phyloP scores from a whole-genome alignment of 92 coral and sea anemone species.

The Palythoa caribaeorum region DNA sequence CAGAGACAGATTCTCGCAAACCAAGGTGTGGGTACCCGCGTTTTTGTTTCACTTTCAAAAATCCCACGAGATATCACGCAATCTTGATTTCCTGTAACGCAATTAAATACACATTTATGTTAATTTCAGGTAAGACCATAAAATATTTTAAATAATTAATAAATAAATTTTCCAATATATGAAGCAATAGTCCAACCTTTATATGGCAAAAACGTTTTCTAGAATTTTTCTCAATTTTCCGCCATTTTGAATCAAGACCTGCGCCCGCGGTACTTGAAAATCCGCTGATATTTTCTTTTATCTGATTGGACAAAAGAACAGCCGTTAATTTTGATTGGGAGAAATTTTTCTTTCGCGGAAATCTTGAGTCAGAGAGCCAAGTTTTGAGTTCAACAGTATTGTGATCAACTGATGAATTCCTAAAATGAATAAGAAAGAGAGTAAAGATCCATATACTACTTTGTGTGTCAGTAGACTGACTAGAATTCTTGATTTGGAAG shows the following conservation, averaged over 20 bases:
- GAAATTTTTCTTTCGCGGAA: slow-evolving; percentile 63
- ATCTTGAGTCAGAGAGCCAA: slow-evolving; percentile 22
- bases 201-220: too few species aligned
- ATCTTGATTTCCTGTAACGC: too few species aligned
- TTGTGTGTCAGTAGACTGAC: slow-evolving; percentile 87
- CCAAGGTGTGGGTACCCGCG: slow-evolving; percentile 9
- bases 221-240: not conserved
- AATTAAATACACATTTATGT: too few species aligned
- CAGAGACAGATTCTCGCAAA: not conserved
- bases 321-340: slow-evolving; percentile 84
- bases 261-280: slow-evolving; percentile 53
- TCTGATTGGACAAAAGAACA: slow-evolving; percentile 68
- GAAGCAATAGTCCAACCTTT: not conserved
- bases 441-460: slow-evolving; percentile 84
- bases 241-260: not conserved
- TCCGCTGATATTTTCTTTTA: slow-evolving; percentile 66
- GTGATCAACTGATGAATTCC: not conserved
- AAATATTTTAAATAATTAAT: not conserved
- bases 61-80: not conserved
- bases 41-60: not conserved
- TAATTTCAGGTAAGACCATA: too few species aligned
- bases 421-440: slow-evolving; percentile 85
- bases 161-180: not conserved
- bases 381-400: too few species aligned
- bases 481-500: slow-evolving; percentile 81